These are phyloP conservation scores for Oopsacas minuta DNA, from an alignment of 37 sponge, comb jelly and placozoan genomes.

Conservation along the genomic window DNA sequence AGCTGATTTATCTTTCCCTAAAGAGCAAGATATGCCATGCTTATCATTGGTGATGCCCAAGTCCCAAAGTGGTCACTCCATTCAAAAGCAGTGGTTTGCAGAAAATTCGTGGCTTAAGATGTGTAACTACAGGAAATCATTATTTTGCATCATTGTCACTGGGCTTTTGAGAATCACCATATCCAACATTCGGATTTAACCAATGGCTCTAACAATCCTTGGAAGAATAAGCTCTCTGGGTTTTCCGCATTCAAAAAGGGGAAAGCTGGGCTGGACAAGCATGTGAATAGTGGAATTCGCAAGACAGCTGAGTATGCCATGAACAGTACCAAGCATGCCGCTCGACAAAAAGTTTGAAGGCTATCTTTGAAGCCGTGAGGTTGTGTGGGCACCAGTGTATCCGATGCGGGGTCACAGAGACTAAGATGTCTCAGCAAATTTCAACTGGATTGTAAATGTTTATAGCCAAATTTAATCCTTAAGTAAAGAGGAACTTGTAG, in stretches of 20 bases:
- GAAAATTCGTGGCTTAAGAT: conserved; percentile 13
- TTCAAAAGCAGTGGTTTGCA: conserved; percentile 16
- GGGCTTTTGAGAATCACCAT: conserved; percentile 14
- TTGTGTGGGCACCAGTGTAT: conserved; percentile 17
- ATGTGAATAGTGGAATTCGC: conserved; percentile 17
- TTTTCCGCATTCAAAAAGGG: conserved; percentile 17
- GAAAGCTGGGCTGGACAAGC: conserved; percentile 17
- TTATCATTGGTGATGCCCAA: conserved; percentile 13
- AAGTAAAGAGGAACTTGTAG: conserved; percentile 13
- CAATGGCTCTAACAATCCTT: conserved; percentile 1
- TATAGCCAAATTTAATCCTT: background rate
- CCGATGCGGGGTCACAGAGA: conserved; percentile 18
- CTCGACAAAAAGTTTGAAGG: background rate
- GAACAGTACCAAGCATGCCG: conserved; percentile 2
- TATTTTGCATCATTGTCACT: conserved; percentile 17
- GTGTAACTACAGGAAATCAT: conserved; percentile 10
- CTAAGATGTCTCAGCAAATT: background rate
- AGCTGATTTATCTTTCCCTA: background rate
- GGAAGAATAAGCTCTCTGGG: conserved; percentile 19
- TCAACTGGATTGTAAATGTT: conserved; percentile 15
- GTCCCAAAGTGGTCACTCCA: conserved; percentile 11
- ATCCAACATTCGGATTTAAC: conserved; percentile 17
- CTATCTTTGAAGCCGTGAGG: conserved; percentile 16
- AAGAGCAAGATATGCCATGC: conserved; percentile 18
- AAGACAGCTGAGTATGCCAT: conserved; percentile 9